Evolutionary conservation across 2,113 vertebrate genomes (phyloP).

Genomic region (Felis catus): F.catus_Fca126_mat1.0 CM031414.1:2414501-2415000

Average conservation of each 20-base stretch:
- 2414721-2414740: neutral
- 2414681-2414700: rapidly evolving
- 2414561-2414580: neutral
- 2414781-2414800: rapidly evolving
- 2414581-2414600: no score
- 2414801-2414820: rapidly evolving
- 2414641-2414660: no score
- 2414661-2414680: rapidly evolving
- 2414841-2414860: neutral
- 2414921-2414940: neutral
- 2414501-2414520: rapidly evolving
- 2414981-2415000: constrained; percentile 77
- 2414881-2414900: neutral
- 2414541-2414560: rapidly evolving
- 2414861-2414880: neutral
- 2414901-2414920: neutral
- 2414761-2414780: neutral
- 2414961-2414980: constrained; percentile 14
- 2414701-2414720: rapidly evolving
- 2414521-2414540: neutral
- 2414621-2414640: neutral
- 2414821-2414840: rapidly evolving
- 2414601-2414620: rapidly evolving
- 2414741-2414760: rapidly evolving
- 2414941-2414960: constrained; percentile 21